These are phyloP conservation scores for Dallia pectoralis DNA, from an alignment of 2,797 vertebrate species.

Conservation along the genomic window DNA sequence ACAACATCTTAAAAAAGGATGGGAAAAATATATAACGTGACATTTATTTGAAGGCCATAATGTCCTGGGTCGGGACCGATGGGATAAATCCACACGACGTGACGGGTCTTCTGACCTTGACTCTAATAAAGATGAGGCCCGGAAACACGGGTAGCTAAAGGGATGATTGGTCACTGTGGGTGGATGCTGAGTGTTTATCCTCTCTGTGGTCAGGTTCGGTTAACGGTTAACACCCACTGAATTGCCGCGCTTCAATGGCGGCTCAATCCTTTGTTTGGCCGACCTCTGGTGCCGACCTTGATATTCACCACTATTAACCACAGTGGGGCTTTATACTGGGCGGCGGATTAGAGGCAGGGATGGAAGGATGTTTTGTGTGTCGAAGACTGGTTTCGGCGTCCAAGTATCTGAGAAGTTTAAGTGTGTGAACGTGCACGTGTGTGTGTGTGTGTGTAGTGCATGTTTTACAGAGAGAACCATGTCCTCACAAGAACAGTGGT, in stretches of 20 bases:
- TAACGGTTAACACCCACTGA: constrained; percentile 10
- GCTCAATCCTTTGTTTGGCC: constrained; percentile 2
- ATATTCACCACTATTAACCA: not conserved
- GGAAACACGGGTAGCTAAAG: constrained; percentile 11
- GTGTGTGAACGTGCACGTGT: not conserved
- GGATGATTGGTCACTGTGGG: constrained; percentile 33
- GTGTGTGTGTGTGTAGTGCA: not conserved
- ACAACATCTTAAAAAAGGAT: too few relatives aligned
- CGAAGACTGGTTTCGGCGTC: not conserved
- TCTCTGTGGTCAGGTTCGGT: not conserved
- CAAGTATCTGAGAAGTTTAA: not conserved
- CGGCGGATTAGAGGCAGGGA: constrained; percentile 10
- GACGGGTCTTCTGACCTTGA: constrained; percentile 15
- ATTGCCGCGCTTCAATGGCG: not conserved
- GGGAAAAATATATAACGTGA: not conserved
- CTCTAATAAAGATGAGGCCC: constrained; percentile 15
- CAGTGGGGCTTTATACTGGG: not conserved
- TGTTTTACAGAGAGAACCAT: not conserved
- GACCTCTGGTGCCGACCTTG: constrained; percentile 9
- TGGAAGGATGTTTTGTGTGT: not conserved
- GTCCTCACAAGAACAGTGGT: too few relatives aligned
- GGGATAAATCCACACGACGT: not conserved
- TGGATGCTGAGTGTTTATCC: constrained; percentile 6
- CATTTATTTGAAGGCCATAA: not conserved
- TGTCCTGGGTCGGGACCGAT: not conserved